phyloP scores from a whole-genome alignment of 1,140 invertebrate species.

The Andrena cerasifolii region DNA sequence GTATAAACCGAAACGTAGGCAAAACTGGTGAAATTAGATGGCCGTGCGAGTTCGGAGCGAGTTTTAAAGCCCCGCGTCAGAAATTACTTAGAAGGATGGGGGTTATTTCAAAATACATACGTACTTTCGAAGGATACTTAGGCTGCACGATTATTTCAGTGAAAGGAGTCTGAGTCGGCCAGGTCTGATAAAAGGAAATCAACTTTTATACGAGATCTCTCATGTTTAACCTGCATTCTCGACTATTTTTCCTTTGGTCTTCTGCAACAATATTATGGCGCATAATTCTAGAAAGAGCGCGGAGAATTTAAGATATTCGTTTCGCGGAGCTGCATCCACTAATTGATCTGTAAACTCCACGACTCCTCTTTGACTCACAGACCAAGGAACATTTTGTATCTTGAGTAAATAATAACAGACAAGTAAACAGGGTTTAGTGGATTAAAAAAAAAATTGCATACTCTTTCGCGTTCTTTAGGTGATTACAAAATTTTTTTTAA shows the following conservation, averaged over 20 bases:
- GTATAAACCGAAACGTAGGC: not conserved
- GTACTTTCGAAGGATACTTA: not conserved
- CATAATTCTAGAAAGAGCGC: not conserved
- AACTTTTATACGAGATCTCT: conserved; percentile 31
- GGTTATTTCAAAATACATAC: not conserved
- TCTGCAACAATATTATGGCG: not conserved
- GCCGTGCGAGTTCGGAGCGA: not conserved
- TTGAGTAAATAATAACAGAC: too few species aligned
- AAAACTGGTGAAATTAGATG: conserved; percentile 14
- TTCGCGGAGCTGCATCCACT: too few species aligned
- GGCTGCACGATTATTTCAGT: conserved; percentile 43
- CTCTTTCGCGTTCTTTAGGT: too few species aligned
- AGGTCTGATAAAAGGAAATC: conserved; percentile 45
- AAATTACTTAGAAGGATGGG: conserved; percentile 15
- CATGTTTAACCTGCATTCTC: conserved; percentile 17
- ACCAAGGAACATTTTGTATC: too few species aligned
- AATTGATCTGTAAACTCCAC: too few species aligned
- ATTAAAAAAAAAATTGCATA: too few species aligned
- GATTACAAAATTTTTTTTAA: too few species aligned
- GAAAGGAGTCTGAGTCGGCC: conserved; percentile 50
- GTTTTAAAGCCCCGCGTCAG: not conserved
- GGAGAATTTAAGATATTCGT: too few species aligned
- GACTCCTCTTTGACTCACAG: too few species aligned
- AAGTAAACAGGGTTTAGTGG: too few species aligned
- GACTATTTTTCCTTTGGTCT: not conserved